These are phyloP conservation scores for Vanessa atalanta DNA, from an alignment of 1,140 invertebrate species.

Conservation along the genomic window DNA sequence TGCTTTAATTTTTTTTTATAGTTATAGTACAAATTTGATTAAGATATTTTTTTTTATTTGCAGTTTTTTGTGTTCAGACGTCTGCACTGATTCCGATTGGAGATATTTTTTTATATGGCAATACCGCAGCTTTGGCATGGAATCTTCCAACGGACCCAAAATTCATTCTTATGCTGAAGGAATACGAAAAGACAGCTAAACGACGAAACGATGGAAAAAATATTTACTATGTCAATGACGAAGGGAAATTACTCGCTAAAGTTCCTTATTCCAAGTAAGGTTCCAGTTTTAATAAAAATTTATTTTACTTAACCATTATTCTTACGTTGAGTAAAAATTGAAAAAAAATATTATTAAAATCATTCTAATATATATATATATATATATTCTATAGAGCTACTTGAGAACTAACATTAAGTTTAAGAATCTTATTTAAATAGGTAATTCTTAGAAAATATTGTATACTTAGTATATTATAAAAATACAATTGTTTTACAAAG, in stretches of 20 bases:
- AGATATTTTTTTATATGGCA: slow-evolving; percentile 84
- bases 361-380: too few species aligned
- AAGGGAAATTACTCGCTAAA: slow-evolving; percentile 57
- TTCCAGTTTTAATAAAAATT: not conserved
- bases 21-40: too few species aligned
- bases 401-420: too few species aligned
- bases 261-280: slow-evolving; percentile 63
- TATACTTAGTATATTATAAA: too few species aligned
- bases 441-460: too few species aligned
- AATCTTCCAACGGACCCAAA: slow-evolving; percentile 84
- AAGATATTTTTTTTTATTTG: slow-evolving; percentile 44
- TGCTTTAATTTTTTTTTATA: too few species aligned
- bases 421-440: too few species aligned
- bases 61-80: slow-evolving; percentile 85
- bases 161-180: slow-evolving; percentile 59
- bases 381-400: too few species aligned
- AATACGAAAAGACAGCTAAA: slow-evolving; percentile 52
- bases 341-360: too few species aligned
- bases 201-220: slow-evolving; percentile 59
- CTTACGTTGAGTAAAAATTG: too few species aligned
- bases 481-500: too few species aligned
- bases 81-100: slow-evolving; percentile 82
- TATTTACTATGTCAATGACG: slow-evolving; percentile 61
- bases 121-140: slow-evolving; percentile 87
- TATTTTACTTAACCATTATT: too few species aligned